A percentile compares a stretch with the other conserved stretches of the same genome.
phyloP scores from a whole-genome alignment of 2,888 invertebrate genomes.

The Lochmaea crataegi region DNA sequence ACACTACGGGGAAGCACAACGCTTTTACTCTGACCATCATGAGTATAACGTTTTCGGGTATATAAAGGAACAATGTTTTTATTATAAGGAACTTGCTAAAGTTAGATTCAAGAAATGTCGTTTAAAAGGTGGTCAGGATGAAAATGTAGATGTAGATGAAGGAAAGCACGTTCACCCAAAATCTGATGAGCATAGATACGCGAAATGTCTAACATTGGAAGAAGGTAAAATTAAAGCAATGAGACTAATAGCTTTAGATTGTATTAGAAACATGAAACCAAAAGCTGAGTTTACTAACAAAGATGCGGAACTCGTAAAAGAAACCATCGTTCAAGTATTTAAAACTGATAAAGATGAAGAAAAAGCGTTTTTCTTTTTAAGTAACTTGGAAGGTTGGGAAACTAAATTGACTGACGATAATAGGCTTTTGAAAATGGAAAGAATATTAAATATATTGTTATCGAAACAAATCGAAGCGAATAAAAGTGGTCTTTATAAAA shows the following conservation, averaged over 20 bases:
- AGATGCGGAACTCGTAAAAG: constrained; percentile 49
- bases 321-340: constrained; percentile 41
- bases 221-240: constrained; percentile 48
- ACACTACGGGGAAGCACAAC: constrained; percentile 48
- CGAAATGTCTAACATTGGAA: constrained; percentile 46
- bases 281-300: constrained; percentile 34
- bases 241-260: constrained; percentile 46
- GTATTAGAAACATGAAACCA: constrained; percentile 43
- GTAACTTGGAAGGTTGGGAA: constrained; percentile 39
- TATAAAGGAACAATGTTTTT: constrained; percentile 46
- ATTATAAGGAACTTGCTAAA: constrained; percentile 43
- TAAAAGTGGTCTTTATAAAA: constrained; percentile 11
- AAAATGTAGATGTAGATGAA: neutral
- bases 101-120: constrained; percentile 40
- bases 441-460: constrained; percentile 38
- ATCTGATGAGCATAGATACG: constrained; percentile 48
- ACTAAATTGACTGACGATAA: constrained; percentile 48
- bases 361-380: constrained; percentile 49
- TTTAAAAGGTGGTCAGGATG: constrained; percentile 42
- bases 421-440: constrained; percentile 46
- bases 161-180: constrained; percentile 44
- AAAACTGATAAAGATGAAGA: constrained; percentile 37
- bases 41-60: constrained; percentile 47
- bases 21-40: constrained; percentile 45
- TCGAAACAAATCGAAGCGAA: neutral